A percentile compares a stretch with the other conserved stretches of the same genome.
phyloP scores from a whole-genome alignment of 2,797 vertebrate genomes.

The Denticeps clupeoides region DNA sequence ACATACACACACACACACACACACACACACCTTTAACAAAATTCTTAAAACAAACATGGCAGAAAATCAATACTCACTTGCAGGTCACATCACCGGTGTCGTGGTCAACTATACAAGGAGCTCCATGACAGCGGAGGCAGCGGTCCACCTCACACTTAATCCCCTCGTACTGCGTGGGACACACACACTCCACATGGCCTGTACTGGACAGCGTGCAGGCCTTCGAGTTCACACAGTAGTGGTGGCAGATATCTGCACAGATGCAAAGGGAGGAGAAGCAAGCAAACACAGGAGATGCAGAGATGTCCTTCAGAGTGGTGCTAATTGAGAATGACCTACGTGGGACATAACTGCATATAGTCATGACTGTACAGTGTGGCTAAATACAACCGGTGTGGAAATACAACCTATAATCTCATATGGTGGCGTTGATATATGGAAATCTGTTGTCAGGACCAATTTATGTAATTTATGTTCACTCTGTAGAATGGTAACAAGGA shows the following conservation, averaged over 20 bases:
- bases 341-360: too few relatives aligned
- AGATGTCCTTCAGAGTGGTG: too few relatives aligned
- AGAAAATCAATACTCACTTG: too few relatives aligned
- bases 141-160: slow-evolving; percentile 69
- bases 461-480: too few relatives aligned
- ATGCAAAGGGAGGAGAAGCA: not conserved
- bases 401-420: too few relatives aligned
- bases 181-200: slow-evolving; percentile 67
- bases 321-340: too few relatives aligned
- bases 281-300: not conserved
- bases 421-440: too few relatives aligned
- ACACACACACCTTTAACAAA: not conserved
- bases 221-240: slow-evolving; percentile 73
- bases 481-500: too few relatives aligned
- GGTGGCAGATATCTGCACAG: slow-evolving; percentile 48
- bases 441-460: too few relatives aligned
- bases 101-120: slow-evolving; percentile 60
- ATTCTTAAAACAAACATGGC: too few relatives aligned
- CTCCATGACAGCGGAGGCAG: slow-evolving; percentile 63
- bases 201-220: slow-evolving; percentile 62
- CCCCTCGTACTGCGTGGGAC: slow-evolving; percentile 65
- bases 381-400: too few relatives aligned
- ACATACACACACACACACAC: slow-evolving; percentile 2
- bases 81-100: slow-evolving; percentile 61
- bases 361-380: too few relatives aligned